phyloP scores from a whole-genome alignment of 2,113 vertebrate genomes.

The Perca schrenkii region DNA sequence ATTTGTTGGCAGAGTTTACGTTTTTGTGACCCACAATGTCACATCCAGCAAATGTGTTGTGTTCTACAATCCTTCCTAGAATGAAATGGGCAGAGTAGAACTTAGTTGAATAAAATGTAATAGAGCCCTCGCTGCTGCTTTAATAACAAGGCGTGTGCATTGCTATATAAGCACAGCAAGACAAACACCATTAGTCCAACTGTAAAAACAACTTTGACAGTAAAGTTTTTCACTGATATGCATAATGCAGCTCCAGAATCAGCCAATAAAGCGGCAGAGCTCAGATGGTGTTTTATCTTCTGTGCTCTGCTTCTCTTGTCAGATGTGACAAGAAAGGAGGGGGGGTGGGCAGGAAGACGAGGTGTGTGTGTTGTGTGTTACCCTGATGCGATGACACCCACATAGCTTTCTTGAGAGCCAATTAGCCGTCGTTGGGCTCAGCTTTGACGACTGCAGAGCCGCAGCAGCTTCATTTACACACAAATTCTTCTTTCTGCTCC shows the following conservation, averaged over 20 bases:
- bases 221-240: constrained; percentile 23
- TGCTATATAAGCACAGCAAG: background rate
- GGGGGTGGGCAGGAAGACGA: background rate
- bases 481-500: constrained; percentile 33
- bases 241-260: constrained; percentile 25
- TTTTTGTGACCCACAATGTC: background rate
- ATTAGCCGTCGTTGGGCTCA: constrained; percentile 61
- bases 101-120: background rate
- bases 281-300: constrained; percentile 15
- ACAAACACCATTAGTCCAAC: constrained; percentile 14
- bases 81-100: background rate
- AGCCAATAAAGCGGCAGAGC: background rate
- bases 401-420: constrained; percentile 68
- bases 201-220: constrained; percentile 15
- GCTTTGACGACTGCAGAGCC: constrained; percentile 44
- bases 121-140: background rate
- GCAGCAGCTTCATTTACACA: constrained; percentile 42
- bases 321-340: constrained; percentile 32
- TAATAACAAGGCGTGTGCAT: background rate
- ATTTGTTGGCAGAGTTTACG: background rate
- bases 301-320: constrained; percentile 38
- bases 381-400: constrained; percentile 36
- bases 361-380: constrained; percentile 18
- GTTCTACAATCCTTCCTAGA: background rate
- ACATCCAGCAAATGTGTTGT: background rate